Evolutionary conservation across 2,113 vertebrate species (phyloP).

Genomic region (Strix uralensis): DNA sequence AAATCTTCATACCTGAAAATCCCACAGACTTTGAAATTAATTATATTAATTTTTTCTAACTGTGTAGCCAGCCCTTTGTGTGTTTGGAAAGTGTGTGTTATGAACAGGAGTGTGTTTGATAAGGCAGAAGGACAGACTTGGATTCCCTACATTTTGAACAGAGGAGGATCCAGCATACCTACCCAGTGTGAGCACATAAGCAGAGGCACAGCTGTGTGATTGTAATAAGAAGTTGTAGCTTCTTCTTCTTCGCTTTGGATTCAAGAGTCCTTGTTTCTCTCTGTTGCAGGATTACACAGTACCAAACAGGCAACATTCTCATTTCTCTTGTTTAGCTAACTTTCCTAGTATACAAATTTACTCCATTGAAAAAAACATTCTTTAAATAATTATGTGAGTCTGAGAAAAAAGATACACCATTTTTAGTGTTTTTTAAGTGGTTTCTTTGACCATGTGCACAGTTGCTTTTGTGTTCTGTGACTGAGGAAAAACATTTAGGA

Average conservation of each 20-base stretch:
- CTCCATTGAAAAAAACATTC: not conserved
- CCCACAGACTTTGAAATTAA: not conserved
- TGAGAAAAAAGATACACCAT: not conserved
- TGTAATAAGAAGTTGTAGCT: not conserved
- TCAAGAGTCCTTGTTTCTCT: not conserved
- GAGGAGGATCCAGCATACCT: not conserved
- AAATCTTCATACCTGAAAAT: not conserved
- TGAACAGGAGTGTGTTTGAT: not conserved
- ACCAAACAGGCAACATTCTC: not conserved
- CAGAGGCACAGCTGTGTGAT: not conserved
- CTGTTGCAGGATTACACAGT: not conserved
- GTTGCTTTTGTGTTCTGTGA: not conserved
- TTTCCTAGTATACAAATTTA: not conserved
- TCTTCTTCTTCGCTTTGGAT: not conserved
- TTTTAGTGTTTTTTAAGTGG: not conserved
- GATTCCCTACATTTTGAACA: not conserved
- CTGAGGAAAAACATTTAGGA: not conserved
- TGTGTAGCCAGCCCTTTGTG: not conserved
- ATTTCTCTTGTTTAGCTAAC: not conserved
- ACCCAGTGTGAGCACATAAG: not conserved
- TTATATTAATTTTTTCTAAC: not conserved
- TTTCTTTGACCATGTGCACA: not conserved
- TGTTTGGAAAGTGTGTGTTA: not conserved
- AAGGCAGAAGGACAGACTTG: not conserved
- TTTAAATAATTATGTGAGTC: not conserved